These are phyloP conservation scores for Chrysoperla carnea DNA, from an alignment of 1,140 invertebrate genomes.

Conservation along the genomic window DNA sequence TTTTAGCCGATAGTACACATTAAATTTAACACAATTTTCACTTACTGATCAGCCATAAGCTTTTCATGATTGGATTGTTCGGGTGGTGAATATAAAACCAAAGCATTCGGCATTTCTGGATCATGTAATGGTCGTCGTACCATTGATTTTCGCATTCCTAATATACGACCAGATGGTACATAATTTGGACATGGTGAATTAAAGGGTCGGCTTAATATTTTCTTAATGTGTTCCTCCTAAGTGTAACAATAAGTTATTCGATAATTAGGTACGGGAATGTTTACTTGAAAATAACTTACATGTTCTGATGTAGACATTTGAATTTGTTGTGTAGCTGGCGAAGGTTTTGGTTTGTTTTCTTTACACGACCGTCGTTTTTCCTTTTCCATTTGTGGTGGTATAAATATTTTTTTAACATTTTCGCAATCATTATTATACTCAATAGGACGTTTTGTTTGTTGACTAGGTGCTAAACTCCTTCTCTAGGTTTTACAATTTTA, in stretches of 20 bases:
- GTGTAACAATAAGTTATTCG: slow-evolving; percentile 9
- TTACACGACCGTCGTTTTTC: slow-evolving; percentile 20
- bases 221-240: slow-evolving; percentile 62
- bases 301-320: slow-evolving; percentile 26
- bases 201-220: slow-evolving; percentile 77
- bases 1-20: too few species aligned
- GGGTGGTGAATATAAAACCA: slow-evolving; percentile 80
- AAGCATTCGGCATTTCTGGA: slow-evolving; percentile 81
- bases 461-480: slow-evolving; percentile 34
- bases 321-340: slow-evolving; percentile 10
- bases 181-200: slow-evolving; percentile 92
- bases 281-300: slow-evolving; percentile 17
- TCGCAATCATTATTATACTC: slow-evolving; percentile 12
- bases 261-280: slow-evolving; percentile 11
- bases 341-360: slow-evolving; percentile 19
- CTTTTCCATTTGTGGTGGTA: slow-evolving; percentile 11
- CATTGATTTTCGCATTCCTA: slow-evolving; percentile 44
- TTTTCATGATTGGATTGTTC: slow-evolving; percentile 66
- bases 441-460: slow-evolving; percentile 18
- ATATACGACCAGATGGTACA: slow-evolving; percentile 41
- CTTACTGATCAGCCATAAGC: slow-evolving; percentile 52
- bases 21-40: slow-evolving; percentile 3
- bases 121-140: slow-evolving; percentile 71
- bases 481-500: too few species aligned
- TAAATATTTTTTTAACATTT: slow-evolving; percentile 3